Evolutionary conservation across 1,140 invertebrate genomes (phyloP).

Genomic region (Trichonephila clavata): DNA sequence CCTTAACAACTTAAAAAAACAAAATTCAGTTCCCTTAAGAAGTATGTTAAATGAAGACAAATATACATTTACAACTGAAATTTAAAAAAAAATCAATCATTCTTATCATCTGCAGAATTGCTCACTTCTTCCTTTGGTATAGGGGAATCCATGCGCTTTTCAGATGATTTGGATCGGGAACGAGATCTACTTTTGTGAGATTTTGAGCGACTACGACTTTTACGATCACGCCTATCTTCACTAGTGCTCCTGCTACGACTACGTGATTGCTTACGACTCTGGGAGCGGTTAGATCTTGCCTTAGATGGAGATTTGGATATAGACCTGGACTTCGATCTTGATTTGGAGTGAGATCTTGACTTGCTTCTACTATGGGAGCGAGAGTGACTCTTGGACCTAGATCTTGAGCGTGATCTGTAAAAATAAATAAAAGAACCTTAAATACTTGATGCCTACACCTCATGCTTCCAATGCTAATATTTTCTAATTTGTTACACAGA

Average conservation of each 20-base stretch:
- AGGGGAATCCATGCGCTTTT: slow-evolving; percentile 54
- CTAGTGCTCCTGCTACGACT: slow-evolving; percentile 79
- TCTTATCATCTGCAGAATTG: slow-evolving; percentile 70
- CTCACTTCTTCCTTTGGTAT: slow-evolving; percentile 45
- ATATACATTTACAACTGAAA: background rate
- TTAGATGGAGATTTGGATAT: slow-evolving; percentile 79
- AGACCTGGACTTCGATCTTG: slow-evolving; percentile 80
- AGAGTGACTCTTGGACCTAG: slow-evolving; percentile 80
- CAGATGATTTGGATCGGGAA: slow-evolving; percentile 78
- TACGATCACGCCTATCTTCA: slow-evolving; percentile 42
- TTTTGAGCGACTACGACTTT: slow-evolving; percentile 70
- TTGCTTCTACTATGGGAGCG: slow-evolving; percentile 80
- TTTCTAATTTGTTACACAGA: no score
- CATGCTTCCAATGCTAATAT: no score
- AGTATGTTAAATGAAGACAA: background rate
- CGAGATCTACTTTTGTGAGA: slow-evolving; percentile 77
- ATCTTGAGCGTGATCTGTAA: slow-evolving; percentile 75
- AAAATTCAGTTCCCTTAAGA: no score
- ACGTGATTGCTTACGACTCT: slow-evolving; percentile 78
- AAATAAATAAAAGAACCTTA: background rate
- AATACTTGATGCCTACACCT: no score
- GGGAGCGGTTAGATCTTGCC: slow-evolving; percentile 73
- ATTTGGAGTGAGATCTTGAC: slow-evolving; percentile 80
- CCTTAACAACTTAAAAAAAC: no score
- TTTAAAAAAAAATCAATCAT: background rate